Base-by-base conservation (phyloP, 2,888 invertebrate species). In the Norana najaformis region DNA sequence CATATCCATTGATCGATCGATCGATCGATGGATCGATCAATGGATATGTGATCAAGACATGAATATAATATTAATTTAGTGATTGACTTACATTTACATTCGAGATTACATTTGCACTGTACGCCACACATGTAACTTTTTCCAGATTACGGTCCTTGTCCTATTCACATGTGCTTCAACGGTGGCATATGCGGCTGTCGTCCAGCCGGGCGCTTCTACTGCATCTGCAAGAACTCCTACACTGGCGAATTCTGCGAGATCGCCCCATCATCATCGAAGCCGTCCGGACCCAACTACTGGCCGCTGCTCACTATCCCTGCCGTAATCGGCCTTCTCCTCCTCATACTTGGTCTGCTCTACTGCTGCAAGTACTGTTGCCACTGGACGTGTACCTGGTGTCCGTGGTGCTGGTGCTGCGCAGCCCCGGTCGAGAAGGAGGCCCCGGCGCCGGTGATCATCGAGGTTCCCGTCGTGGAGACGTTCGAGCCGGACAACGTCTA, bases 141-240 rank as follows among this genome's bases (percentile, higher is more conserved):
- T 37, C 13, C 14, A 89, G 89, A 89, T 39, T 89, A 89, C 89
- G 89, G 89, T 0, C 89, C 89, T 20, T 89, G 89, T 41, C 89
- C 89, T 0, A 82, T 0, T n/a, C 38, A 82, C 14, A 18, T n/a
- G 30, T 89, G 89, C 39, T 38, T n/a, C 38, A 82, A 89, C 89
- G 83, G 41, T 18, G 89, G 89, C 37, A 4, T 38, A 3, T 89
- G 89, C 39, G 35, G 38, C 0, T 82, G 82, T 41, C 38, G 0
- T 18, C 38, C 41, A 8, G 83, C 89, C 23, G 89, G 89, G 20
- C 89, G 41, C 83, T 89, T 36, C 89, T 89, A 83, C 89, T 89
- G 89, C 85, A 38, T 23, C n/a, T 89, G 89, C 34, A 3, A 16
- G 37, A 37, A 38, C 37, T 38, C 38, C 0, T 83, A 41, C 37